Base-by-base conservation (phyloP, 2,797 vertebrate species). In the Bradypodion pumilum region DNA sequence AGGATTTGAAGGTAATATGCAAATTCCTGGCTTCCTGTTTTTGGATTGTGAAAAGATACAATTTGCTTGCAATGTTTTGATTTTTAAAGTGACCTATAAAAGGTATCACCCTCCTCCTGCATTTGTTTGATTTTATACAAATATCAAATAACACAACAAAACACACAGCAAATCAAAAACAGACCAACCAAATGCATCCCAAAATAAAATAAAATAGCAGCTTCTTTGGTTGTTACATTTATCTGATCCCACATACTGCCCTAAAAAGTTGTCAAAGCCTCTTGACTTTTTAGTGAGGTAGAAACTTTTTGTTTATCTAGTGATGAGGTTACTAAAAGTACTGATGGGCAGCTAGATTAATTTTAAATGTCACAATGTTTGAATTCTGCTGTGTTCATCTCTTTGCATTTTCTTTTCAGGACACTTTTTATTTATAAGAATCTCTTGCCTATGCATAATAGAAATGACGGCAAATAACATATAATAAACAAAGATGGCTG, bases 391-490 rank as follows among this genome's bases (percentile, higher is more conserved):
- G 70, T 86, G 19, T 27, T 56, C 87, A 83, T 69, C 78, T 87
- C 85, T 81, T 35, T 27, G 85, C 77, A 79, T 81, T 81, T 29
- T 35, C 2, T 79, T 79, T 72, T 83, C 63, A 73, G 78, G 91
- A 82, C 88, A 83, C 83, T 86, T 12, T 74, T 89, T 84, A 89
- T 88, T n/a, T 83, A 63, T n/a, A 60, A 91, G 83, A 83, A 70
- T 27, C 89, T 78, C 81, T n/a, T n/a, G n/a, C n/a, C n/a, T n/a
- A n/a, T n/a, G n/a, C 85, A 49, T 49, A 8, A 49, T 13, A 42
- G 87, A 89, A 85, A 89, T 85, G 29, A 86, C 88, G 89, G 91
- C 84, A 86, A 84, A 91, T 92, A n/a, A 25, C 12, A 27, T 27
- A 6, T 37, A 68, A 68, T 68, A 79, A 77, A 29, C 62, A 66